Evolutionary conservation across 2,797 vertebrate species (phyloP), one percentile per base, ranked within the genome.

Genomic region (Notolabrus celidotus): DNA sequence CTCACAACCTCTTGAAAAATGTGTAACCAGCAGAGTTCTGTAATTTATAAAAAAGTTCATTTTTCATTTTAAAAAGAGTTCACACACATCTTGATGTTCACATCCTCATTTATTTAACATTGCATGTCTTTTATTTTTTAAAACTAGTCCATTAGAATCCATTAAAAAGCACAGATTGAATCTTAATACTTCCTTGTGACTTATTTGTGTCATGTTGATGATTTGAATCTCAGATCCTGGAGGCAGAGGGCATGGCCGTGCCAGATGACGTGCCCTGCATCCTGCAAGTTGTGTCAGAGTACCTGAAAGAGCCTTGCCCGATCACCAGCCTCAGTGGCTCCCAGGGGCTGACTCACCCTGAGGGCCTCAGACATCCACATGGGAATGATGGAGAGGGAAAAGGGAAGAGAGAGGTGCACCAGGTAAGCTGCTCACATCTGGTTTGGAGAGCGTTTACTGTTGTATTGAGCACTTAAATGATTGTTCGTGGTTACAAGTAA

Each of bases 241-340:
- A 94, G 75, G 80, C 82, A 7, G 92, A 93, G 68, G 94, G 94
- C 7, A 27, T 92, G 60, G 17, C 74, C 0, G 89, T 94, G 70
- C 93, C 94, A 0, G 94, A 94, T 16, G 94, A 95, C 10, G 86
- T 85, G 10, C 61, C 92, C 19, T 84, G 77, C 42, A 82, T 94
- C 43, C 63, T 94, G 56, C 87, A 92, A 71, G 54, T 92, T 49
- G 84, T 94, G 36, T 87, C 92, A 0, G 92, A 93, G 47, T 93
- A 91, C 68, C 69, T 94, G 64, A 89, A 74, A 25, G 87, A 88
- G 25, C 82, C 89, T 17, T 89, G 86, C 15, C 89, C 92, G 17
- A 88, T 92, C 36, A 91, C 85, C 53, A 92, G 83, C 69, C 86
- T 92, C 49, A 87, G 82, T 4, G 68, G 80, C 75, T 85, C 86